Base-by-base conservation (phyloP, 2,888 invertebrate genomes). In the Epirrhoe alternata region DNA sequence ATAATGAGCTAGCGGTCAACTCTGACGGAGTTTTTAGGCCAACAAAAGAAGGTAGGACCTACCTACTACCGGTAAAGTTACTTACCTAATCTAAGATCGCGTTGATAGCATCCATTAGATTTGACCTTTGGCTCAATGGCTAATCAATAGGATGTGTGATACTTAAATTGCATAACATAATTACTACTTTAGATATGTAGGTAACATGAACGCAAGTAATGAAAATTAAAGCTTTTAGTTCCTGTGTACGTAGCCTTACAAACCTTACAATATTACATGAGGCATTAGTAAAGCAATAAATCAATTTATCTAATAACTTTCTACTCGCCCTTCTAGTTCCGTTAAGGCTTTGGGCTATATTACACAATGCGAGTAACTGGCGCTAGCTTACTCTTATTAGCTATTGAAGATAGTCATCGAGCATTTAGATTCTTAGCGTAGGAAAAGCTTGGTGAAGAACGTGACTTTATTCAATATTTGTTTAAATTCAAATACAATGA, bases 241-340 rank as follows among this genome's bases (percentile, higher is more conserved):
- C 42, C 42, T 35, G 16, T 50, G 16, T 56, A 52, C 55, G 53
- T 60, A 70, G 70, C 57, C 45, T 57, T 50, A 50, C 35, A 61
- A 64, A 51, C 50, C 12, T 60, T 30, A 49, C 61, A 50, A 56
- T 64, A 58, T 69, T 72, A 72, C 74, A 73, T 73, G 72, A 68
- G 66, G 64, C 69, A 59, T 65, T 60, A 42, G 38, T 42, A 55
- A 16, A 58, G 51, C 65, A 64, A 74, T 75, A 75, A 77, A 79
- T 77, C 78, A 77, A 75, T 77, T 76, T 73, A 76, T 60, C 75
- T 72, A 68, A 64, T 66, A 67, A 71, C 74, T 74, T 75, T 77
- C 75, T 71, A 70, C 61, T 61, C 31, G 50, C 49, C 49, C 58
- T 61, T 63, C 64, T 51, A 57, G 49, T 54, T 67, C 58, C 68